A percentile compares a stretch with the other conserved stretches of the same genome.
These are phyloP conservation scores for Penaeus indicus DNA, from an alignment of 1,140 invertebrate species.

Conservation along the genomic window DNA sequence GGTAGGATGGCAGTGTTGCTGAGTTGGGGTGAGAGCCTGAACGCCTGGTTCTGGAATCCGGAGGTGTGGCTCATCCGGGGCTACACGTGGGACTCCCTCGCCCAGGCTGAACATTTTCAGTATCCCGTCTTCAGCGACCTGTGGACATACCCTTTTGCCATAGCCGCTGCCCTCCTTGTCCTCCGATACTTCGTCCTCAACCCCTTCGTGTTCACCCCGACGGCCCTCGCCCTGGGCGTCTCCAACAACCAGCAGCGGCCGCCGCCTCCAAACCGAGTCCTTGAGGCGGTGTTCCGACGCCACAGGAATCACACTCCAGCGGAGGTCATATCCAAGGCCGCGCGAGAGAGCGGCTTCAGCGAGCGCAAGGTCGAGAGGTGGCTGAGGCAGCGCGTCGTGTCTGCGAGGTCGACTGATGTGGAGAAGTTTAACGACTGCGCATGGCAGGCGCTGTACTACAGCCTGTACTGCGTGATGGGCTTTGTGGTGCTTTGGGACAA, in stretches of 20 bases:
- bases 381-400: slow-evolving; percentile 79
- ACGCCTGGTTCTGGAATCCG: slow-evolving; percentile 49
- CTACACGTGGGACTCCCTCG: slow-evolving; percentile 45
- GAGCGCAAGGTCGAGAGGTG: slow-evolving; percentile 91
- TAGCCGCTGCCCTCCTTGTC: slow-evolving; percentile 41
- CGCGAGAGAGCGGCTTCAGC: slow-evolving; percentile 87
- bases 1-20: slow-evolving; percentile 31
- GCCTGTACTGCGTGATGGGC: slow-evolving; percentile 38
- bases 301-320: slow-evolving; percentile 18
- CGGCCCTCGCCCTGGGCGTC: slow-evolving; percentile 15
- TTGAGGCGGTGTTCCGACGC: slow-evolving; percentile 28
- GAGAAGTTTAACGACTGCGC: slow-evolving; percentile 40
- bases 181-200: slow-evolving; percentile 52
- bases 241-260: neutral
- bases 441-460: slow-evolving; percentile 47
- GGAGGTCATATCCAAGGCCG: slow-evolving; percentile 64
- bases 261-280: neutral
- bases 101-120: slow-evolving; percentile 12
- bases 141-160: slow-evolving; percentile 52
- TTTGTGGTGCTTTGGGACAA: slow-evolving; percentile 86
- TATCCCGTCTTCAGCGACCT: slow-evolving; percentile 41
- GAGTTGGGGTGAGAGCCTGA: slow-evolving; percentile 26
- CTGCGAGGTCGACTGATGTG: neutral
- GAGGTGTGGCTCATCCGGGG: slow-evolving; percentile 58
- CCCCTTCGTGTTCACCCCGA: slow-evolving; percentile 34